Conservation (phyloP, 2,113 vertebrate genomes). For the Apaloderma vittatum region DNA sequence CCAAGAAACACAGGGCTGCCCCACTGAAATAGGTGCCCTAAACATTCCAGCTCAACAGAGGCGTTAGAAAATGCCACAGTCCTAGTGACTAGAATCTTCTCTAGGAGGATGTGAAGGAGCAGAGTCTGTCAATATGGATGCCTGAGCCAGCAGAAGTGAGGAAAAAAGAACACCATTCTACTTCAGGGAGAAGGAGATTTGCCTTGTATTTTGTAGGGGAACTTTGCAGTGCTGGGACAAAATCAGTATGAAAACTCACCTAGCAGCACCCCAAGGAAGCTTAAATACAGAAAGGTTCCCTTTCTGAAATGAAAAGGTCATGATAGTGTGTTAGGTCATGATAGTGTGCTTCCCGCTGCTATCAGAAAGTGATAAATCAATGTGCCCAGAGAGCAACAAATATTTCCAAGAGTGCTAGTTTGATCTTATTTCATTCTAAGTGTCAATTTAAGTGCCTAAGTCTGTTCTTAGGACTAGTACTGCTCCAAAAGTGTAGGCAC, state of each 20-base stretch:
- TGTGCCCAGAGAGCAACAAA: neutral
- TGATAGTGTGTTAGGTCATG: neutral
- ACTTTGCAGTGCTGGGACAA: neutral
- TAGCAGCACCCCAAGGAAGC: neutral
- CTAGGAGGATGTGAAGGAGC: neutral
- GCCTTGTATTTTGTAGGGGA: neutral
- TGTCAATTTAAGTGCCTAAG: neutral
- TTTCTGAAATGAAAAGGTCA: neutral
- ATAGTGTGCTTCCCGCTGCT: neutral
- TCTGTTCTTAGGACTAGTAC: neutral
- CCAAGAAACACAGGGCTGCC: neutral
- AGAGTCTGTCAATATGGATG: neutral
- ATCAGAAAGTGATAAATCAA: neutral
- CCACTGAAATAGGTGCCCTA: neutral
- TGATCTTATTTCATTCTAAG: neutral
- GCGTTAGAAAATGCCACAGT: neutral
- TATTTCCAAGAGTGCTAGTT: neutral
- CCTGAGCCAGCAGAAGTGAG: fast-evolving
- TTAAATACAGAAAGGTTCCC: neutral
- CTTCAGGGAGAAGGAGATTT: neutral
- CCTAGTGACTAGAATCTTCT: neutral
- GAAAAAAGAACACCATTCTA: neutral
- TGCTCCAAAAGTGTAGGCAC: neutral
- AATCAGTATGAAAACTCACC: neutral
- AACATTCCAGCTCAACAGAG: neutral